Conservation (phyloP, 2,113 vertebrate species). For the Peromyscus maniculatus region DNA sequence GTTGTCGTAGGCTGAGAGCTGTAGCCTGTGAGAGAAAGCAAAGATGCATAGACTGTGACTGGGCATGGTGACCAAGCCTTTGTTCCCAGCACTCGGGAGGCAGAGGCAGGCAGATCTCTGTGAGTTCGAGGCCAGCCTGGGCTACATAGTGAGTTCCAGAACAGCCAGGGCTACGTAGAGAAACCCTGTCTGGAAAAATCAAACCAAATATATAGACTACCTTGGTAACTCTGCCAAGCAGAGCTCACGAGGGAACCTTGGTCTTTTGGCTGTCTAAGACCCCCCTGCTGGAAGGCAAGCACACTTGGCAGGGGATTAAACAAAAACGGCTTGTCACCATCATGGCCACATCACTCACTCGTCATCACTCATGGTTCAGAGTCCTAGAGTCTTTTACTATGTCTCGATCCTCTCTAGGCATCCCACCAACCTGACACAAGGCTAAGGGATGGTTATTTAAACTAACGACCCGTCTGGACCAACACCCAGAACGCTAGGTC, state of each 20-base stretch:
- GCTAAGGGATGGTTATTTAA: neutral
- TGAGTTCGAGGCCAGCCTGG: neutral
- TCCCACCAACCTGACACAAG: neutral
- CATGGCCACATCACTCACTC: too few species aligned
- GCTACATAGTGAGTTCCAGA: neutral
- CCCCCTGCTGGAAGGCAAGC: neutral
- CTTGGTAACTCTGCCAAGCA: neutral
- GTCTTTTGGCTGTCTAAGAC: neutral
- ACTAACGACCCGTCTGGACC: neutral
- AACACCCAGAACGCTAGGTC: neutral
- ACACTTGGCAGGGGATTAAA: neutral
- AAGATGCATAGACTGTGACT: neutral
- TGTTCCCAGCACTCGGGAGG: neutral
- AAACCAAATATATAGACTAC: neutral
- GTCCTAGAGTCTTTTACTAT: slow-evolving; percentile 13
- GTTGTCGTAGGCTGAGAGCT: neutral
- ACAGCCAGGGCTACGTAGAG: neutral
- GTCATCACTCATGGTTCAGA: neutral
- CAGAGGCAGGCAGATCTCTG: neutral
- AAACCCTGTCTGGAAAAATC: neutral
- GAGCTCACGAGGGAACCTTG: neutral
- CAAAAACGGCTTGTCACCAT: neutral
- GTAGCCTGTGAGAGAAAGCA: slow-evolving; percentile 66
- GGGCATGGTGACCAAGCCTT: neutral
- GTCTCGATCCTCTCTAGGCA: neutral